These are phyloP conservation scores for Agrypnia vestita DNA, from an alignment of 1,140 invertebrate genomes.

Conservation along the genomic window DNA sequence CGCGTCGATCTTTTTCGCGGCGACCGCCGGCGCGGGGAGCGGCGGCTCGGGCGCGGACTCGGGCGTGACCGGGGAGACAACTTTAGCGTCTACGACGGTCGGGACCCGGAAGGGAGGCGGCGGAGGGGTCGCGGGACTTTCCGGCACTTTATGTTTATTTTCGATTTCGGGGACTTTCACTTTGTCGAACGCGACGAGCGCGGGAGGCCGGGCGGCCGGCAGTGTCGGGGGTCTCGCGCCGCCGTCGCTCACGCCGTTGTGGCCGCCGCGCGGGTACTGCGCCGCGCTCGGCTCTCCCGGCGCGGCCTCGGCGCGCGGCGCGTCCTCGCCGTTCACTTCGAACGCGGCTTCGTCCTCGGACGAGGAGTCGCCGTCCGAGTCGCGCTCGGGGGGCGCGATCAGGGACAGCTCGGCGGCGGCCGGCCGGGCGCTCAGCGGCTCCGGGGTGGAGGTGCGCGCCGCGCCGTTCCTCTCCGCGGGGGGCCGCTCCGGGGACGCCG, in stretches of 20 bases:
- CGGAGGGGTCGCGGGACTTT: slow-evolving; percentile 34
- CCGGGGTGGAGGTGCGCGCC: slow-evolving; percentile 66
- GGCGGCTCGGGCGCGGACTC: slow-evolving; percentile 8
- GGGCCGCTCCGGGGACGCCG: slow-evolving; percentile 8
- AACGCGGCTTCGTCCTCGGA: slow-evolving; percentile 63
- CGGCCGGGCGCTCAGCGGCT: slow-evolving; percentile 65
- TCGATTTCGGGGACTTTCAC: slow-evolving; percentile 60
- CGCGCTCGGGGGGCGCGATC: slow-evolving; percentile 57
- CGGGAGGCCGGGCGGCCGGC: slow-evolving; percentile 69
- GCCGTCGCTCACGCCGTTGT: slow-evolving; percentile 58
- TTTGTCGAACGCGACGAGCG: slow-evolving; percentile 50
- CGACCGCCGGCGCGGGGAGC: slow-evolving; percentile 2
- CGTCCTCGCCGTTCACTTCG: slow-evolving; percentile 64
- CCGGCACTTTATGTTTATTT: slow-evolving; percentile 17
- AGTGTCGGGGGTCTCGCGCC: slow-evolving; percentile 70
- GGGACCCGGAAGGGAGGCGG: slow-evolving; percentile 27
- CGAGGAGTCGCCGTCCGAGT: slow-evolving; percentile 52
- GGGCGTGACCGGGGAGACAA: slow-evolving; percentile 46
- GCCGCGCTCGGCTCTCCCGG: slow-evolving; percentile 77
- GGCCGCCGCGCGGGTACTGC: slow-evolving; percentile 74
- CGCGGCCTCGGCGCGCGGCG: slow-evolving; percentile 62
- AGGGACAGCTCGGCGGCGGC: slow-evolving; percentile 50
- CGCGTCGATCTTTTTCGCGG: background rate
- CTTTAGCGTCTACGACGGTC: slow-evolving; percentile 21
- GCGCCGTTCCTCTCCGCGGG: slow-evolving; percentile 30